These are phyloP conservation scores for Pantherophis alleghaniensis DNA, from an alignment of 2,797 vertebrate species.

Conservation along the genomic window DNA sequence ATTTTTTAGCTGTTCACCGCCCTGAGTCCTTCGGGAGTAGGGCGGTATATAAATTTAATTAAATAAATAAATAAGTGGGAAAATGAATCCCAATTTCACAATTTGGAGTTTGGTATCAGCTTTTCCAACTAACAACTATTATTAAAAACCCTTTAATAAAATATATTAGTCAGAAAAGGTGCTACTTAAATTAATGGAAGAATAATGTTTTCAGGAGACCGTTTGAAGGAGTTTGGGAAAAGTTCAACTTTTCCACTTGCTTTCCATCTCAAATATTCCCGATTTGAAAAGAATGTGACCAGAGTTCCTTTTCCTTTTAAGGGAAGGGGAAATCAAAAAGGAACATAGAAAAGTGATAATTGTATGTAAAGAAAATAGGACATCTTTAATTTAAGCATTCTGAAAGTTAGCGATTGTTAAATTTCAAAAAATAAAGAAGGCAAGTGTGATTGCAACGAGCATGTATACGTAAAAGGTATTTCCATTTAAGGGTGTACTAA, in stretches of 20 bases:
- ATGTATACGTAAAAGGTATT: background rate
- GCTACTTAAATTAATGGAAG: background rate
- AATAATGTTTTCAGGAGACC: background rate
- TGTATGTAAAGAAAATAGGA: background rate
- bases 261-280: background rate
- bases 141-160: background rate
- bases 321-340: background rate
- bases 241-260: background rate
- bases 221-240: background rate
- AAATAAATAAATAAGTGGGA: background rate
- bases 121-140: background rate
- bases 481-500: background rate
- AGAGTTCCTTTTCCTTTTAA: background rate
- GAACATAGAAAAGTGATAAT: background rate
- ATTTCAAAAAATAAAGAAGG: background rate
- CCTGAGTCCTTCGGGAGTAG: too few species aligned
- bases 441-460: background rate
- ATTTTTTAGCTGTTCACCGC: too few species aligned
- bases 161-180: background rate
- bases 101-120: background rate
- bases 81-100: background rate
- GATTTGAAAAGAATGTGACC: background rate
- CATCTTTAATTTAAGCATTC: background rate
- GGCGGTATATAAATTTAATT: too few species aligned
- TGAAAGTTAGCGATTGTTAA: background rate